Base-by-base conservation (phyloP, 30 jellyfish, hydroid and myxozoan species). In the Calvadosia cruxmelitensis region DNA sequence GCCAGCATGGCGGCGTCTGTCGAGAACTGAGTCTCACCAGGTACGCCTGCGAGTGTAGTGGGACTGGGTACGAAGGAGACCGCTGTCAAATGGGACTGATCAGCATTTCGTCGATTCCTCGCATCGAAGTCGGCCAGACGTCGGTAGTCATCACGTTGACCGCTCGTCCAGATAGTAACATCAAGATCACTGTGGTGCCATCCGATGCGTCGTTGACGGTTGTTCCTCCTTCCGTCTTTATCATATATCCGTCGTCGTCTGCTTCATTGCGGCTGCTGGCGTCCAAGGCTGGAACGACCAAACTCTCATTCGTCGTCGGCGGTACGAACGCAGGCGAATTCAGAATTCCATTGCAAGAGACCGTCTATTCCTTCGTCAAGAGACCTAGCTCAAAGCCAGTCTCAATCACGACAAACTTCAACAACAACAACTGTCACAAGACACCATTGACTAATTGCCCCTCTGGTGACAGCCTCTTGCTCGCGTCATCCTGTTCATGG, bases 51-150 rank as follows among this genome's bases (percentile, higher is more conserved):
- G 66, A 68, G 53, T 81, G 93, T 57, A 3, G 76, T 2, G 78
- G 78, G 1, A 81, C 93, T 29, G 86, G 86, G 3, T 81, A 48
- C 63, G 73, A 26, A 13, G 93, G 93, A 34, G 85, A 81, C 1
- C 26, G 51, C 33, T 81, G 93, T 28, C 77, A 81, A 20, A 32
- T 53, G 23, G 93, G 86, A 3, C 25, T 35, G 31, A 53, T 81
- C 0, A 26, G 66, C 49, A 73, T 73, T 49, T 50, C 82, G 5
- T 3, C 77, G 16, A 67, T 29, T 66, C 93, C 93, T 27, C 81
- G 66, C 10, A 77, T 81, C 1, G 67, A 57, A 13, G 29, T 52
- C 26, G 78, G 68, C 0, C 72, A 72, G 75, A 5, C 25, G 25
- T 29, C 93, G 25, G 72, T 51, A 16, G 31, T 52, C 68, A 27